Evolutionary conservation across 2,888 invertebrate genomes (phyloP).

Genomic region (Chloroclysta siterata): DNA sequence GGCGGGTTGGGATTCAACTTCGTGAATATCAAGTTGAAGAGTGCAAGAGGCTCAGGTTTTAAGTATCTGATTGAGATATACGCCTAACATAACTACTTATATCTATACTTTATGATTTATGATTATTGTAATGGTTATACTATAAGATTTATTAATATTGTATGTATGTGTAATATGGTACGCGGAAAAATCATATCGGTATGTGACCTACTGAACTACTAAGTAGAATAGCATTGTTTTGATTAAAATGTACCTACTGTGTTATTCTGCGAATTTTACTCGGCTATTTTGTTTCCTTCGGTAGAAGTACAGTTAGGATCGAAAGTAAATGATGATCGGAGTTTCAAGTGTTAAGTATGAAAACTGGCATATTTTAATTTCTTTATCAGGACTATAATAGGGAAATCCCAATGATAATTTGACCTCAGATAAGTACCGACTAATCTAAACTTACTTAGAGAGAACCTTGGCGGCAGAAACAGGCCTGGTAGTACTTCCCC

Average conservation of each 20-base stretch:
- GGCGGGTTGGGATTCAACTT: slow-evolving; percentile 74
- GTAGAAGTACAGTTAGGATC: no score
- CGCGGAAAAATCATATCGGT: no score
- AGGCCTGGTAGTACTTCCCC: no score
- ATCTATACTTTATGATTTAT: background rate
- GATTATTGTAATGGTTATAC: background rate
- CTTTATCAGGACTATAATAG: no score
- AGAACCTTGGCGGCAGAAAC: no score
- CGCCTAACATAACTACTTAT: slow-evolving; percentile 37
- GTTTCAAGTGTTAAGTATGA: no score
- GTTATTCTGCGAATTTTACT: slow-evolving; percentile 6
- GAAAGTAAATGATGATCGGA: no score
- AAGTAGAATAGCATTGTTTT: background rate
- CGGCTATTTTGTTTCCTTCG: background rate
- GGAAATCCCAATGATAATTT: no score
- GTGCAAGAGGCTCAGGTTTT: slow-evolving; percentile 71
- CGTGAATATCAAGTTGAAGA: slow-evolving; percentile 74
- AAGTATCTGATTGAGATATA: slow-evolving; percentile 71
- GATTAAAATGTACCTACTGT: slow-evolving; percentile 16
- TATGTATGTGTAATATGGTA: no score
- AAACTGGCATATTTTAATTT: no score
- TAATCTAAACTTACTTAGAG: no score
- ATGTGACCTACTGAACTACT: slow-evolving; percentile 13
- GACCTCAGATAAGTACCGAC: no score
- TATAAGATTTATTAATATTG: background rate